Percentiles rank a stretch among this genome's conserved stretches.
phyloP scores from a whole-genome alignment of 2,797 vertebrate genomes.

The Zenarchopterus dispar region DNA sequence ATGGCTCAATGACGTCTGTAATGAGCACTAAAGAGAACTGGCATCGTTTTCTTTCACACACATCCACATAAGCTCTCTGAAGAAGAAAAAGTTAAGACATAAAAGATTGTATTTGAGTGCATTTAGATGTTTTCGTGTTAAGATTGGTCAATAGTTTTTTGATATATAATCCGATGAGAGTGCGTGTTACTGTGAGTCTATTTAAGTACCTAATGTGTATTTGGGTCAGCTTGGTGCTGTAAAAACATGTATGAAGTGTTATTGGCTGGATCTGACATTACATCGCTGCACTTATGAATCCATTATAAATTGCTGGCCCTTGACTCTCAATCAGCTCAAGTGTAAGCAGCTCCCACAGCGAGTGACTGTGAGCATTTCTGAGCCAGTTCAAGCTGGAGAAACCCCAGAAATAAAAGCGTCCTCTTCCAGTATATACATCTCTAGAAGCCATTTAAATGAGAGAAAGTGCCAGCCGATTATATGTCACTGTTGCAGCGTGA shows the following conservation, averaged over 20 bases:
- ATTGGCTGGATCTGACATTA: constrained; percentile 50
- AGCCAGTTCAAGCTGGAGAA: constrained; percentile 65
- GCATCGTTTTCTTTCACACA: constrained; percentile 42
- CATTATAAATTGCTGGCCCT: constrained; percentile 49
- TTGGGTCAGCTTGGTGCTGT: constrained; percentile 28
- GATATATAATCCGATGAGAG: constrained; percentile 11
- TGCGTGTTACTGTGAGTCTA: constrained; percentile 4
- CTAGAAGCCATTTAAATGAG: constrained; percentile 48
- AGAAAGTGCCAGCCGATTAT: constrained; percentile 34
- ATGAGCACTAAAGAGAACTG: constrained; percentile 73
- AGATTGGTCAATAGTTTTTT: constrained; percentile 8
- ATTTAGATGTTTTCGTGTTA: constrained; percentile 6
- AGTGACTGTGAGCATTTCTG: constrained; percentile 42
- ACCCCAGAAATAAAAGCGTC: constrained; percentile 49
- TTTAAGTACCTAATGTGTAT: constrained; percentile 7
- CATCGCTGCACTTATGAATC: constrained; percentile 50
- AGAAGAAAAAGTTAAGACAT: constrained; percentile 13
- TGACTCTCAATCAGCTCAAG: constrained; percentile 54
- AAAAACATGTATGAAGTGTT: constrained; percentile 63
- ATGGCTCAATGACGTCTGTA: constrained; percentile 74
- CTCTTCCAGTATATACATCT: constrained; percentile 55
- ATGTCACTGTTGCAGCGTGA: too few species aligned
- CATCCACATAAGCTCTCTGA: constrained; percentile 35
- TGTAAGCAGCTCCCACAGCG: constrained; percentile 41
- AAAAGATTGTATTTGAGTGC: constrained; percentile 9